Conservation (phyloP, 2,888 invertebrate genomes). For the Xanthia togata region DNA sequence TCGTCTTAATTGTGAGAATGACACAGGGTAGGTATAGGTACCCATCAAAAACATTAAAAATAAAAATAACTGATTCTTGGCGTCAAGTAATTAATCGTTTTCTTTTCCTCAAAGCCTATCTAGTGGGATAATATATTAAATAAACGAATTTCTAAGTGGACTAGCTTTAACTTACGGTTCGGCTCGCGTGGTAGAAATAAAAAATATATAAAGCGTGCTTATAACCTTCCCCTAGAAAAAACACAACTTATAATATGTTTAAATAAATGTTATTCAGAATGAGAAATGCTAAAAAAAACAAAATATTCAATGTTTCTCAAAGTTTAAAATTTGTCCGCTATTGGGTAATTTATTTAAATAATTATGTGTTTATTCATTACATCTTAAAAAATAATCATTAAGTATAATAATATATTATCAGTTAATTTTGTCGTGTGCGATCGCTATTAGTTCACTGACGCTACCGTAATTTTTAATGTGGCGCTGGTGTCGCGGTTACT, state of each 20-base stretch:
- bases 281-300: constrained; percentile 15
- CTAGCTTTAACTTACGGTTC: too few species aligned
- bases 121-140: constrained; percentile 32
- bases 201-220: constrained; percentile 35
- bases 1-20: constrained; percentile 25
- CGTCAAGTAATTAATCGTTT: constrained; percentile 34
- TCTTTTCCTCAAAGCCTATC: constrained; percentile 33
- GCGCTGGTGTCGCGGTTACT: constrained; percentile 35
- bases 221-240: constrained; percentile 35
- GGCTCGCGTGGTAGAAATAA: constrained; percentile 30
- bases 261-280: constrained; percentile 35
- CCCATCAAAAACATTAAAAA: too few species aligned
- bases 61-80: constrained; percentile 23
- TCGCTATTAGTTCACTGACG: constrained; percentile 35
- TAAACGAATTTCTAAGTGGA: constrained; percentile 28
- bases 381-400: constrained; percentile 34
- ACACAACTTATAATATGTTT: constrained; percentile 35
- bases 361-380: constrained; percentile 34
- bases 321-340: constrained; percentile 37
- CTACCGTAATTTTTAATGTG: constrained; percentile 34
- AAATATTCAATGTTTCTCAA: constrained; percentile 36
- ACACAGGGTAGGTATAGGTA: constrained; percentile 21
- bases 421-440: constrained; percentile 35
- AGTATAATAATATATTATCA: constrained; percentile 35
- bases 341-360: constrained; percentile 34